These are phyloP conservation scores for Scaptomyza graminum DNA, from an alignment of 1,140 invertebrate species.

Conservation along the genomic window DNA sequence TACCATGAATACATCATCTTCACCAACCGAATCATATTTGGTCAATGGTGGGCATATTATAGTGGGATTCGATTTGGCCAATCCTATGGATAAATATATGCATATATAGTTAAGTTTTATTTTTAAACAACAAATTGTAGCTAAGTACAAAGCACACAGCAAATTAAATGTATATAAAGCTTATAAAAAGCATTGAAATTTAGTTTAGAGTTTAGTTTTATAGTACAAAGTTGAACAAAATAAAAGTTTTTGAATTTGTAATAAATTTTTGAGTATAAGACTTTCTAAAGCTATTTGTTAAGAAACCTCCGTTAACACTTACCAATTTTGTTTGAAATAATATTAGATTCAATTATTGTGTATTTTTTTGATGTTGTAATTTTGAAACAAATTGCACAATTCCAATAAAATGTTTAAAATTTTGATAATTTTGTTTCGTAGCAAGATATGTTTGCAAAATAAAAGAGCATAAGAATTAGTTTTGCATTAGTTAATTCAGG, in stretches of 20 bases:
- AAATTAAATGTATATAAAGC: constrained; percentile 48
- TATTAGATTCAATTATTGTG: constrained; percentile 40
- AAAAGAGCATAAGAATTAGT: constrained; percentile 74
- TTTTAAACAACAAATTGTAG: neutral
- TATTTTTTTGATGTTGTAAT: constrained; percentile 45
- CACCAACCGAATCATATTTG: constrained; percentile 88
- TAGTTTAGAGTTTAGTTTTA: constrained; percentile 1
- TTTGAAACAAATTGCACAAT: constrained; percentile 69
- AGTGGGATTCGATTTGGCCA: constrained; percentile 84
- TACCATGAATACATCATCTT: constrained; percentile 94
- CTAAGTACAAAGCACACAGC: constrained; percentile 42
- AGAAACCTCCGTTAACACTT: constrained; percentile 66
- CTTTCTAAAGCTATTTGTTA: constrained; percentile 36
- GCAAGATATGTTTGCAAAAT: constrained; percentile 53
- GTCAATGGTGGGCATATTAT: constrained; percentile 83
- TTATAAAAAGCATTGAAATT: constrained; percentile 37
- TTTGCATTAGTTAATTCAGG: constrained; percentile 66
- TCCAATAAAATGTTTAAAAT: constrained; percentile 63
- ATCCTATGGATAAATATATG: constrained; percentile 46
- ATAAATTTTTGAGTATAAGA: neutral
- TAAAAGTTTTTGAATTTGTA: neutral
- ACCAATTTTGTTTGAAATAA: constrained; percentile 74
- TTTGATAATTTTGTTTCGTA: constrained; percentile 55
- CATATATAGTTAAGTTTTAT: neutral
- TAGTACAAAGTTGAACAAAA: neutral